These are phyloP conservation scores for Falco concolor DNA, from an alignment of 2,797 vertebrate genomes.

Conservation along the genomic window DNA sequence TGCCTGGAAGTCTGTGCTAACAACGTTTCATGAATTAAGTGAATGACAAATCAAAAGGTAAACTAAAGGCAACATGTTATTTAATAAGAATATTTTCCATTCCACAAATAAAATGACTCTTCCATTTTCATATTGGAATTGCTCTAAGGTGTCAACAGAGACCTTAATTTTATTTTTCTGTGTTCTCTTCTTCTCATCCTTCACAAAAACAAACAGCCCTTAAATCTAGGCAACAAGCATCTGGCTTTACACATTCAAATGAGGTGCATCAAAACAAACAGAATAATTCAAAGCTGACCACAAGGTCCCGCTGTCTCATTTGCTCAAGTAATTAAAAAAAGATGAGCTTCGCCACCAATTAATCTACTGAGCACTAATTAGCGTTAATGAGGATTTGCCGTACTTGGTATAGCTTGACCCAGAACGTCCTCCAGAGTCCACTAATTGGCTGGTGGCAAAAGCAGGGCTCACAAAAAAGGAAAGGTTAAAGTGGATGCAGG, in stretches of 20 bases:
- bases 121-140: not conserved
- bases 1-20: not conserved
- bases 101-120: not conserved
- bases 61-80: not conserved
- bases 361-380: conserved; percentile 74
- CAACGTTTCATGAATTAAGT: not conserved
- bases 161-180: conserved; percentile 34
- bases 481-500: conserved; percentile 58
- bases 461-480: not conserved
- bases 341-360: conserved; percentile 72
- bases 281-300: conserved; percentile 70
- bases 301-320: conserved; percentile 56
- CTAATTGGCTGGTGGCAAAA: conserved; percentile 49
- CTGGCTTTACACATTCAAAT: conserved; percentile 72
- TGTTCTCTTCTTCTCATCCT: not conserved
- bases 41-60: not conserved
- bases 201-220: conserved; percentile 9
- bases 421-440: conserved; percentile 32
- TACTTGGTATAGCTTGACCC: conserved; percentile 65
- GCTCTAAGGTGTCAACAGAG: not conserved
- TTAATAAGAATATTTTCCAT: not conserved
- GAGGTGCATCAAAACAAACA: conserved; percentile 72
- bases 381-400: conserved; percentile 71
- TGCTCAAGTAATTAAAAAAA: conserved; percentile 76
- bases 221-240: conserved; percentile 56